Percentiles rank a stretch among this genome's conserved stretches.
Evolutionary conservation across 1,140 invertebrate genomes (phyloP).

Genomic region (Cylas formicarius): DNA sequence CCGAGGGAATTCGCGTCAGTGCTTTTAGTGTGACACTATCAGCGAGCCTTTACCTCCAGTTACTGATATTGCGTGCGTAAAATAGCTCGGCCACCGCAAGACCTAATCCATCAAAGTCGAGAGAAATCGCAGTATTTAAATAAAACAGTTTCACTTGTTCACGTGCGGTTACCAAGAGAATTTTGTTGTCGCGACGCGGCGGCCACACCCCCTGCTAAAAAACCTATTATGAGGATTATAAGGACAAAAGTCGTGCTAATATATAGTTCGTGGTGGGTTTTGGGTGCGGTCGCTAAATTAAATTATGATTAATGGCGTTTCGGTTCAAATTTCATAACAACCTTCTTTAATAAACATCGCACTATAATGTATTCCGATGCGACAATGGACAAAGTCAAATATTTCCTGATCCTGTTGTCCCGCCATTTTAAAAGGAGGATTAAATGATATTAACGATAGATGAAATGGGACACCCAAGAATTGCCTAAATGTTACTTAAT

Average conservation of each 20-base stretch:
- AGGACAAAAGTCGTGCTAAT: conserved; percentile 17
- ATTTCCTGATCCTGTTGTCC: too few species aligned
- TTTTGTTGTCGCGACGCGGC: conserved; percentile 18
- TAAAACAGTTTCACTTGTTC: conserved; percentile 33
- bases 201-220: conserved; percentile 16
- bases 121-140: conserved; percentile 34
- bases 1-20: conserved; percentile 16
- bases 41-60: conserved; percentile 20
- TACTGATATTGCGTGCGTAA: conserved; percentile 31
- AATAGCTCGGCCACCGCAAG: conserved; percentile 27
- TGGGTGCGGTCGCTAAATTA: conserved; percentile 21
- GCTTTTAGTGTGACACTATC: conserved; percentile 22
- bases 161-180: conserved; percentile 27
- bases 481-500: too few species aligned
- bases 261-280: conserved; percentile 15
- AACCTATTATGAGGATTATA: conserved; percentile 24
- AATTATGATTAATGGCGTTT: conserved; percentile 23
- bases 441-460: too few species aligned
- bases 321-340: conserved; percentile 22
- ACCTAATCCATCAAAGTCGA: conserved; percentile 35
- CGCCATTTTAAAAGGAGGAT: too few species aligned
- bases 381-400: too few species aligned
- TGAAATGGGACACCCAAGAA: too few species aligned
- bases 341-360: conserved; percentile 22
- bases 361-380: too few species aligned